These are phyloP conservation scores for Mus pahari DNA, from an alignment of 2,113 vertebrate genomes.

Conservation along the genomic window DNA sequence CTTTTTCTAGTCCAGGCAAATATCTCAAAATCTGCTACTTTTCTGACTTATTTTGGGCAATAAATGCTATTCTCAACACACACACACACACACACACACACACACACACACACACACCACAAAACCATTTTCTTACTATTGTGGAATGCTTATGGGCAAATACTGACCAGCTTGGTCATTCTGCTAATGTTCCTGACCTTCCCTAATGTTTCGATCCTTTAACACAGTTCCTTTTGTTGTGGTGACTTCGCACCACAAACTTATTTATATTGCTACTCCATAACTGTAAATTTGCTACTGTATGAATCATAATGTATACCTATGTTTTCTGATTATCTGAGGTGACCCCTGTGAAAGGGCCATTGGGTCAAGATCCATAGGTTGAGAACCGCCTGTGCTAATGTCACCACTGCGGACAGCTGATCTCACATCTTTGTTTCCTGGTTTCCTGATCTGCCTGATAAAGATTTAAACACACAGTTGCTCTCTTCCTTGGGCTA, in stretches of 20 bases:
- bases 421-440: not conserved
- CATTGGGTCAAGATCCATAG: not conserved
- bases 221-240: not conserved
- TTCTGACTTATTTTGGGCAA: no score
- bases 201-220: not conserved
- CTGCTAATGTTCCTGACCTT: not conserved
- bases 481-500: not conserved
- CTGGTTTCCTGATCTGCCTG: not conserved
- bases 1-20: no score
- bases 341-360: not conserved
- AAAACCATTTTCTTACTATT: not conserved
- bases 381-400: no score
- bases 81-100: no score
- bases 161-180: not conserved
- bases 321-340: not conserved
- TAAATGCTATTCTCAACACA: no score
- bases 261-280: not conserved
- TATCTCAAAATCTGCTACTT: no score
- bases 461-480: not conserved
- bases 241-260: not conserved
- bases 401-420: not conserved
- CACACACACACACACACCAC: not conserved
- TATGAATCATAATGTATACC: not conserved
- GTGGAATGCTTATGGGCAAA: not conserved
- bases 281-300: not conserved